Base-by-base conservation (phyloP, 35 echinoderm and acorn worm species). In the Hemicentrotus pulcherrimus region DNA sequence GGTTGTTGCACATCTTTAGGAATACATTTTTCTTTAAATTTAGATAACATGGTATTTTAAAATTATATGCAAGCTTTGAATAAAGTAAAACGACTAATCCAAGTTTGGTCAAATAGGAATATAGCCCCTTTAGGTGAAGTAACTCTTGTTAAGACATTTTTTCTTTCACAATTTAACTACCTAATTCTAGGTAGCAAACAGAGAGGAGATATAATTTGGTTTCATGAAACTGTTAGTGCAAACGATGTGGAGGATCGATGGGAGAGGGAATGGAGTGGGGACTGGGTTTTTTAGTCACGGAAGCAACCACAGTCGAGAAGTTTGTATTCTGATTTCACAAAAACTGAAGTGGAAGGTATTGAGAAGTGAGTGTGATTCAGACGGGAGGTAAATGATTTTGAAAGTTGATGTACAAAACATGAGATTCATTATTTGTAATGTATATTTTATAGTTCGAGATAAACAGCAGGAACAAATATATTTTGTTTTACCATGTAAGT, bases 231-330 rank as follows among this genome's bases (percentile, higher is more conserved):
- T 30, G 6, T 87, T 33, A 87, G 86, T 87, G 16, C 86, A 87
- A 33, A 10, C 9, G 8, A 87, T 87, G 32, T 87, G 16, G 86
- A 31, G 28, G 86, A 87, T 33, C 86, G 32, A 30, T 87, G 86
- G 86, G 86, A 87, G 32, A 87, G 86, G 32, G 86, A 33, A 9
- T 87, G 86, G 86, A 87, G 32, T 87, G 86, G 86, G 86, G 16
- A 87, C n/a, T n/a, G 35, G 0, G 35, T 41, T 41, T 41, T 41
- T 41, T 41, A 0, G 86, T 87, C 86, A 87, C 9, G 86, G 86
- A 10, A 87, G 86, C 16, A 31, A 33, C 32, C 86, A 87, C 32
- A 87, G 86, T 33, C 28, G 86, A 30, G 86, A 9, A 33, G 86
- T 87, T 31, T 87, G 86, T 87, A 30, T 33, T 31, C 9, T 87